Evolutionary conservation across 2,797 vertebrate genomes (phyloP), one percentile per base, ranked within the genome.

Genomic region (Discoglossus pictus): DNA sequence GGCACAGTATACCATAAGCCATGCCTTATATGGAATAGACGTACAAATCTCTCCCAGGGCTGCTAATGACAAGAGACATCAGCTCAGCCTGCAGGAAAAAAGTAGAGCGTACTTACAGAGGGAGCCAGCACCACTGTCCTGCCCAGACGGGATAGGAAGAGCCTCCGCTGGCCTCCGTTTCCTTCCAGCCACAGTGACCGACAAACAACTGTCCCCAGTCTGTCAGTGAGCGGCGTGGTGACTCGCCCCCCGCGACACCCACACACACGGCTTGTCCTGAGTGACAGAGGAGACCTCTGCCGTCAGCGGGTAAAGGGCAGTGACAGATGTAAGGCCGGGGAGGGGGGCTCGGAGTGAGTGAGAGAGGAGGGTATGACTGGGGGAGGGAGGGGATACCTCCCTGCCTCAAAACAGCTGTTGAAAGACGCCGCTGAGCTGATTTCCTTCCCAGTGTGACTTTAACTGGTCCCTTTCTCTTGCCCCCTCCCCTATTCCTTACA

Each of bases 81-180:
- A 48, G 50, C 51, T 27, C 16, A n/a, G n/a, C 5, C 8, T 44
- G 17, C 21, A 36, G 13, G 10, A 24, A 35, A 27, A 24, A 54
- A 38, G 18, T 43, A 47, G 79, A 81, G 79, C 73, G 75, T 61
- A 70, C 83, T 76, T 53, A 67, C 75, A 64, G 78, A 78, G 80
- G 21, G 73, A 39, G 72, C 47, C 54, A 17, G 24, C 23, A 42
- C 17, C 43, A 10, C 68, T 13, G 60, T 51, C 44, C 47, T 58
- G 42, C 31, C 56, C 6, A 21, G 43, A 27, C 15, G 9, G 27
- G n/a, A 27, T 44, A 16, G 42, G 12, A 20, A 15, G 16, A 34
- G 23, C 17, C 35, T 50, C 12, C 21, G 38, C 10, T 2, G 25
- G 38, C 46, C 42, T n/a, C 44, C 12, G 13, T 15, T 8, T 9